Conservation (phyloP, 2,888 invertebrate species). For the Strigamia maritima region DNA sequence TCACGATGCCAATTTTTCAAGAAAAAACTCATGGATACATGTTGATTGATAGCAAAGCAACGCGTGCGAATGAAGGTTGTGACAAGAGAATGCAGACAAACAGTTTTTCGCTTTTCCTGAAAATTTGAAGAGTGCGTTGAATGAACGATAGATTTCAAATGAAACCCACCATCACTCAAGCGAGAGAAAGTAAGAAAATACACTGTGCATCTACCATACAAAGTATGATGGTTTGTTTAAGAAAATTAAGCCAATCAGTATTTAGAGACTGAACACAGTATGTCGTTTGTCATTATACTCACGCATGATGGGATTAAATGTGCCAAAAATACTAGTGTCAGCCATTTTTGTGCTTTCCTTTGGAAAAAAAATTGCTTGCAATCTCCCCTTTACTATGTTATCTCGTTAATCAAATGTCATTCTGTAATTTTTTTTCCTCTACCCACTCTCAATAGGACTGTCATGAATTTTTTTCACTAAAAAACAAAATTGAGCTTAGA, state of each 20-base stretch:
- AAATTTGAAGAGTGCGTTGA: constrained; percentile 16
- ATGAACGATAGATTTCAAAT: constrained; percentile 23
- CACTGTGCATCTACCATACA: neutral
- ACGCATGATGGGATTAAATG: constrained; percentile 19
- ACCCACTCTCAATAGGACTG: neutral
- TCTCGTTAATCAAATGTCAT: constrained; percentile 21
- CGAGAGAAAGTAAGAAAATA: neutral
- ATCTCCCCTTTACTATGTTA: constrained; percentile 11
- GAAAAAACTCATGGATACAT: neutral
- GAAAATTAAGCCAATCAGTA: constrained; percentile 24
- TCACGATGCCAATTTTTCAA: neutral
- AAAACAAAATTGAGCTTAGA: neutral
- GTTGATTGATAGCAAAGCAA: constrained; percentile 25
- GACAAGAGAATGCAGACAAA: constrained; percentile 23
- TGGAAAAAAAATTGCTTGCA: neutral
- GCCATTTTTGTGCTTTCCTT: constrained; percentile 21
- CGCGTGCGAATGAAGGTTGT: constrained; percentile 14
- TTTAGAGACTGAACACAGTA: constrained; percentile 20
- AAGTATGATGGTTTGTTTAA: neutral
- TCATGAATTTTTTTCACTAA: neutral
- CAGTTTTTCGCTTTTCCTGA: neutral
- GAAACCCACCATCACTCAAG: neutral
- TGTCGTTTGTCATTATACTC: constrained; percentile 4
- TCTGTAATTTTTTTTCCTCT: neutral
- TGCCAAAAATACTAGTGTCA: constrained; percentile 20